Conservation (phyloP, 2,113 vertebrate genomes). For the Rhagologus leucostigma region DNA sequence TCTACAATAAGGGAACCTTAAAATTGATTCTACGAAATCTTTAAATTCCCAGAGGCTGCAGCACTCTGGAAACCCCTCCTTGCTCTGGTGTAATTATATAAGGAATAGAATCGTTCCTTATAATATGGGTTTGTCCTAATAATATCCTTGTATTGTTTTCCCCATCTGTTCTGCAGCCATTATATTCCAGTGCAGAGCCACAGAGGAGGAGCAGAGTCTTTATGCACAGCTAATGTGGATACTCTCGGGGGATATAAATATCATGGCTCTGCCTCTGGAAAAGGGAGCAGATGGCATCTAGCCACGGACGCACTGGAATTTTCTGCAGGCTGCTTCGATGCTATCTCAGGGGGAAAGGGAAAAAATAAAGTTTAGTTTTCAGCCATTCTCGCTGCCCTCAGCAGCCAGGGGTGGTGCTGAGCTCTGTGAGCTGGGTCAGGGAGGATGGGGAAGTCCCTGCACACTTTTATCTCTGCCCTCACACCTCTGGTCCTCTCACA, state of each 20-base stretch:
- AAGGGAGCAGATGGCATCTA: conserved; percentile 32
- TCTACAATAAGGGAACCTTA: background rate
- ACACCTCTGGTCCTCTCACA: background rate
- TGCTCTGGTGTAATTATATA: background rate
- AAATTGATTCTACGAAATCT: fast-evolving
- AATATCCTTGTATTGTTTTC: background rate
- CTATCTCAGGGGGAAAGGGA: background rate
- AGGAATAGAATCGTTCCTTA: background rate
- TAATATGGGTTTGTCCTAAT: background rate
- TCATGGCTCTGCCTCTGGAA: background rate
- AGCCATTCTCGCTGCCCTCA: background rate
- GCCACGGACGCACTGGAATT: background rate
- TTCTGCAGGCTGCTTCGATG: background rate
- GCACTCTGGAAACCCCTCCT: background rate
- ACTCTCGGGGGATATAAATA: conserved; percentile 5
- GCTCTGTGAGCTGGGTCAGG: background rate
- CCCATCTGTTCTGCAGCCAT: conserved; percentile 4
- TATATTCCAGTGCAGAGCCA: background rate
- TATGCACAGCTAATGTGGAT: background rate
- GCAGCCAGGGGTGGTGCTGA: background rate
- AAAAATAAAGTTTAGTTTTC: background rate
- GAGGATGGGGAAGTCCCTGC: background rate
- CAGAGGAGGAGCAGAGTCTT: background rate
- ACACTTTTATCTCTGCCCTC: background rate
- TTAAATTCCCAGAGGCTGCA: background rate